Evolutionary conservation across 1,140 invertebrate species (phyloP), one percentile per base, ranked within the genome.

Genomic region (Oncopodura yosiiana): DNA sequence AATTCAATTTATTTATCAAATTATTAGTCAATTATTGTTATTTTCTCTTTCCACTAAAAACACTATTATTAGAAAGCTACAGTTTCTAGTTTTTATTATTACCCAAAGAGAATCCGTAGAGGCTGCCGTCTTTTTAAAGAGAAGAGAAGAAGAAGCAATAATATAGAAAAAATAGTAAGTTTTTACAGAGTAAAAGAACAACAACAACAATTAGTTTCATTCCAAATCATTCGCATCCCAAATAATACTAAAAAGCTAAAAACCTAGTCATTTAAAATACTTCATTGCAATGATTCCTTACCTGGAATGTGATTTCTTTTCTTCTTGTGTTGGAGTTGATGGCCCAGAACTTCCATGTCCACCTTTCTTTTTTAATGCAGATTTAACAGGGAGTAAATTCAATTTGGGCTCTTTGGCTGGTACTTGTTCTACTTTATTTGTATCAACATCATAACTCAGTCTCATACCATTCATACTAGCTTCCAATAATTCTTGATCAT

Each of bases 371-470:
- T 92, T 92, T 36, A 92, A 75, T n/a, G 88, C 88, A 21, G 86
- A 90, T 68, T 93, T 93, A 41, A 90, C 76, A 52, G 88, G 88
- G 73, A 89, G 80, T 52, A 87, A 87, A 74, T 90, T 84, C 68
- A 87, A 83, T 66, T 66, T 65, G 27, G 70, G 68, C 73, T 89
- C 87, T 71, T 88, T 88, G 49, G 88, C 87, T 50, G 86, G 87
- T 53, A 92, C 89, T 72, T 91, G 86, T 69, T 92, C 87, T 30
- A 90, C 81, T 45, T 84, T 77, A 16, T 79, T 81, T 29, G 85
- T 87, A 68, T 90, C 86, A 24, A 53, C 44, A 30, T 59, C 61
- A n/a, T 19, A 26, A 19, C 46, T 24, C 23, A 56, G 44, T 50
- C 59, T 41, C 23, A 56, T 32, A 29, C 45, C 58, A 32, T 58